Evolutionary conservation across 2,113 vertebrate species (phyloP).

Genomic region (Oryzias javanicus): DNA sequence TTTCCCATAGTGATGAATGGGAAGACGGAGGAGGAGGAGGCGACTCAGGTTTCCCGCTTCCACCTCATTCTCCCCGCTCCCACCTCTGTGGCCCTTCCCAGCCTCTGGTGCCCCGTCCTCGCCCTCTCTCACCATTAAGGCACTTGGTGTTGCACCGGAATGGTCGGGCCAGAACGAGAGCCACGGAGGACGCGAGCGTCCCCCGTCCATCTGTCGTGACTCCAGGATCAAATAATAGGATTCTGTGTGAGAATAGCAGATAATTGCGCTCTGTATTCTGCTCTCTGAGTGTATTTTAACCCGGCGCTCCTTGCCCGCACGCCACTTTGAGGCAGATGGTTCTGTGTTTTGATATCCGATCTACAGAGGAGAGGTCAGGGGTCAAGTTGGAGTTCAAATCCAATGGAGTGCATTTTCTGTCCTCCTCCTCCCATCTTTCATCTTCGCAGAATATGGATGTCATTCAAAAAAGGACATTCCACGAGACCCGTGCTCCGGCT

Average conservation of each 20-base stretch:
- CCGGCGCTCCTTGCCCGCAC: slow-evolving; percentile 73
- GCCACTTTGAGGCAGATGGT: slow-evolving; percentile 83
- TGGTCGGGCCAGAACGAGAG: slow-evolving; percentile 48
- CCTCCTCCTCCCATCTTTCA: slow-evolving; percentile 9
- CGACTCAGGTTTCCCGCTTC: slow-evolving; percentile 71
- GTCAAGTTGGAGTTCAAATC: slow-evolving; percentile 87
- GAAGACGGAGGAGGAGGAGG: slow-evolving; percentile 35
- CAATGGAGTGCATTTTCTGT: slow-evolving; percentile 64
- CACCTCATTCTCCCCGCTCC: slow-evolving; percentile 30
- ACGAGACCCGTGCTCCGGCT: slow-evolving; percentile 31
- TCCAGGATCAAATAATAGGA: slow-evolving; percentile 77
- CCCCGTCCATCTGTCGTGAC: slow-evolving; percentile 83
- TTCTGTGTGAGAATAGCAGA: slow-evolving; percentile 83
- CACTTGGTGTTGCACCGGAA: slow-evolving; percentile 74
- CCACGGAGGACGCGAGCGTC: slow-evolving; percentile 68
- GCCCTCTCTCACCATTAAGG: slow-evolving; percentile 72
- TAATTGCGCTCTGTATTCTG: slow-evolving; percentile 82
- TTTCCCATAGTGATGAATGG: slow-evolving; percentile 37
- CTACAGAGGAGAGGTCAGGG: slow-evolving; percentile 61
- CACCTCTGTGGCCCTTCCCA: slow-evolving; percentile 35
- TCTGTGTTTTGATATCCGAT: slow-evolving; percentile 80
- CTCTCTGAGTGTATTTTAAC: slow-evolving; percentile 81
- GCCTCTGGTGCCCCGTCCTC: slow-evolving; percentile 44
- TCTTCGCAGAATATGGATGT: slow-evolving; percentile 69
- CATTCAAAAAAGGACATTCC: slow-evolving; percentile 68